Evolutionary conservation across 2,797 vertebrate genomes (phyloP), one percentile per base, ranked within the genome.

Genomic region (Periophthalmus magnuspinnatus): DNA sequence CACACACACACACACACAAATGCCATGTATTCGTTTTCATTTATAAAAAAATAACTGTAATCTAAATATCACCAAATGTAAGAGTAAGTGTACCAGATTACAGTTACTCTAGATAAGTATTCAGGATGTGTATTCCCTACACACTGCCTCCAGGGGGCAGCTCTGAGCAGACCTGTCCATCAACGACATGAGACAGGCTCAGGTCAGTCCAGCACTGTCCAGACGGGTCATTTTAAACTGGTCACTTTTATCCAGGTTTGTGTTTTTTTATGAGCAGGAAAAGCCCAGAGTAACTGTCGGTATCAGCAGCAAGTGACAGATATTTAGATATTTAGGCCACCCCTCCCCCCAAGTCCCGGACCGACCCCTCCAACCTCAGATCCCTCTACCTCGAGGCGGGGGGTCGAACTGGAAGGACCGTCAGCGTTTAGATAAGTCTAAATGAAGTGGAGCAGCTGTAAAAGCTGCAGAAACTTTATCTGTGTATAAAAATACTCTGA

Each of bases 261-360:
- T 22, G 34, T 28, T 45, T 63, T 24, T 22, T 6, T 63, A 17
- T 0, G 3, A 16, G 22, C 3, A 14, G 5, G 56, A 54, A 19
- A 33, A 32, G 55, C 14, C 41, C 22, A 47, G 9, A 14, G 61
- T 64, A 64, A 64, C 17, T 24, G 3, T 28, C 47, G 32, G 41
- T 6, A 24, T 48, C 48, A 47, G 41, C 21, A 64, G 41, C 21
- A 63, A 47, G 61, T 22, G 24, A 6, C 22, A 17, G 61, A 64
- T 63, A 63, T 63, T 63, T n/a, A 17, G 61, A 64, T 63, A 63
- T 63, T 63, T n/a, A 45, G 38, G 38, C 38, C 28, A 28, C 32
- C 28, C 41, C 4, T 22, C 3, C 41, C 21, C 3, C 8, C 33
- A 1, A 19, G 7, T 5, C 19, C 34, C 38, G 38, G 59, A 7